phyloP scores from a whole-genome alignment of 1,140 invertebrate species.

The Sinonovacula constricta region DNA sequence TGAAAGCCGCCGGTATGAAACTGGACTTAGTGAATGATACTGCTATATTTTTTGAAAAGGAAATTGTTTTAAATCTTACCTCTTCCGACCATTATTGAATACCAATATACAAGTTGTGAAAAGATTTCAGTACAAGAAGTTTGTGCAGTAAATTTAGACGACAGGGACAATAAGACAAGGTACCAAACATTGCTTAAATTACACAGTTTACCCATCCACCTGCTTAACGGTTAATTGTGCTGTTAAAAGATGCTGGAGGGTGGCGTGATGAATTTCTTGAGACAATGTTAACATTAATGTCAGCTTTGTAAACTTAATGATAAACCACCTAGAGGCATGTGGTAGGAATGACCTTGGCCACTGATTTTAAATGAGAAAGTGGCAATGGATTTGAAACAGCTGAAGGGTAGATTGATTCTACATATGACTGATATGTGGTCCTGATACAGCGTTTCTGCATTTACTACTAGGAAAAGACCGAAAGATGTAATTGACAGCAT shows the following conservation, averaged over 20 bases:
- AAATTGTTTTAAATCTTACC: constrained; percentile 54
- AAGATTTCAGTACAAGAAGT: constrained; percentile 13
- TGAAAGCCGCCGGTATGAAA: constrained; percentile 50
- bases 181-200: constrained; percentile 40
- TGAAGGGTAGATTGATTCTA: constrained; percentile 18
- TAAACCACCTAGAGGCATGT: constrained; percentile 24
- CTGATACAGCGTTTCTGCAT: constrained; percentile 18
- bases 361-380: constrained; percentile 50
- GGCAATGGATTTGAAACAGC: constrained; percentile 38
- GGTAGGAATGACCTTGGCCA: constrained; percentile 27
- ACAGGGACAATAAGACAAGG: not conserved
- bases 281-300: not conserved
- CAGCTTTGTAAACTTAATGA: constrained; percentile 16
- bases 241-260: constrained; percentile 43
- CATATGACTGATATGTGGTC: constrained; percentile 51
- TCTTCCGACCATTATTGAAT: constrained; percentile 53
- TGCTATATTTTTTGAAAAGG: constrained; percentile 45
- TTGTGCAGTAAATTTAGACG: constrained; percentile 16
- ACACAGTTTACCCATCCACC: constrained; percentile 51
- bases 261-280: constrained; percentile 30
- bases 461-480: constrained; percentile 20
- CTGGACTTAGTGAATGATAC: constrained; percentile 56
- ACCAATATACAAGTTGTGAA: constrained; percentile 46
- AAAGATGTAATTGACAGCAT: constrained; percentile 29
- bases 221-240: constrained; percentile 12